Conservation (phyloP, 1,140 invertebrate species). For the Anastatus disparis region DNA sequence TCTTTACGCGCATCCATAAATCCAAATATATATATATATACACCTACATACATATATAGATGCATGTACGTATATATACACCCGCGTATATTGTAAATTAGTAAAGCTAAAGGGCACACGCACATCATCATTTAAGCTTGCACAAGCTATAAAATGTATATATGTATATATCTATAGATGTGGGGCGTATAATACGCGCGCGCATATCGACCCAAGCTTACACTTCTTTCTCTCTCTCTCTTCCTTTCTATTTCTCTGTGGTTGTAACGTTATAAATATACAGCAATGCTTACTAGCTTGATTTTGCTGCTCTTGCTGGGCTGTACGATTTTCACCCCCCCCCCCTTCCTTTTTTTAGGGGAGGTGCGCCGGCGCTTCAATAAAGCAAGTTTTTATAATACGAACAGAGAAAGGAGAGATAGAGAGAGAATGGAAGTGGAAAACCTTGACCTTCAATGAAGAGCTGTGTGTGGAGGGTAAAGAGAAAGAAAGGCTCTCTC, state of each 20-base stretch:
- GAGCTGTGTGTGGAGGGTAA: constrained; percentile 16
- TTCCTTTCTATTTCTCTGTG: too few relatives aligned
- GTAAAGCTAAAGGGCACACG: not conserved
- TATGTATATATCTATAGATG: too few relatives aligned
- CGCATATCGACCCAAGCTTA: not conserved
- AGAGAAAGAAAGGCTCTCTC: constrained; percentile 11
- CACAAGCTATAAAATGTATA: too few relatives aligned
- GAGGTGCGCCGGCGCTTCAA: not conserved
- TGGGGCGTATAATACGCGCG: not conserved
- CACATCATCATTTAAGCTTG: not conserved
- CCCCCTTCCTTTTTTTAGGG: too few relatives aligned
- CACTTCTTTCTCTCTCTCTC: not conserved
- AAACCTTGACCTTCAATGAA: constrained; percentile 37
- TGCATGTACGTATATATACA: too few relatives aligned
- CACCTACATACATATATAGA: too few relatives aligned
- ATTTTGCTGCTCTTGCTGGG: not conserved
- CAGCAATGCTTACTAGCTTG: too few relatives aligned
- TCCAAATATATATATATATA: too few relatives aligned
- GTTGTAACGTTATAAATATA: too few relatives aligned
- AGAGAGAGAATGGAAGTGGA: not conserved
- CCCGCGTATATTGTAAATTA: too few relatives aligned
- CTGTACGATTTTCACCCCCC: not conserved
- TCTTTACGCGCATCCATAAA: too few relatives aligned
- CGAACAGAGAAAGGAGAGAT: not conserved
- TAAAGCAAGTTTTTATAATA: too few relatives aligned